Base-by-base conservation (phyloP, 2,888 invertebrate species). In the Andrena chrysosceles region DNA sequence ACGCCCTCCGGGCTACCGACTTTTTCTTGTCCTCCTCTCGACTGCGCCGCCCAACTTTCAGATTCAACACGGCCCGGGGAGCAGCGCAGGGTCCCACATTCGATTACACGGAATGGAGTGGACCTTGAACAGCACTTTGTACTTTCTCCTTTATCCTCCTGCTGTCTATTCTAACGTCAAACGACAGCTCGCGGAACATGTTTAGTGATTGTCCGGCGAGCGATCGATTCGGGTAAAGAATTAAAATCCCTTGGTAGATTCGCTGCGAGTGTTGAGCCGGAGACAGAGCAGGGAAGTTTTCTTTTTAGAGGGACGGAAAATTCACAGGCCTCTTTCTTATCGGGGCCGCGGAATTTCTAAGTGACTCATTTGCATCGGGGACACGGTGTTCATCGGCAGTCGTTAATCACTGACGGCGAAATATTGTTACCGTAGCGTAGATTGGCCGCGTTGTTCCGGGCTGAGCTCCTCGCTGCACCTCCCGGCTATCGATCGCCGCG, bases 311-410 rank as follows among this genome's bases (percentile, higher is more conserved):
- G 62, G 33, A 13, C 5, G 33, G 8, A 6, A 63, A 75, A 85
- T 66, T 67, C 42, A 35, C 64, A 74, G 49, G 52, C 56, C 33
- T 42, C 62, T 26, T 81, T 76, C 84, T 84, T 81, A 81, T 77
- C 81, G 63, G 8, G 35, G 26, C 23, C 16, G 33, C 31, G 74
- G 77, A 86, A 88, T 83, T 77, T 60, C 71, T 84, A 86, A 88
- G 20, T 73, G 86, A 83, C 72, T 73, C 72, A 86, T 88, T 88
- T 85, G 78, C 85, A 81, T 78, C 70, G 76, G 54, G 72, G 84
- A 68, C 73, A 70, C 74, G 76, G 71, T 60, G 79, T 77, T 84
- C 72, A 81, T 79, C 70, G 82, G 75, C 60, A 79, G 73, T 81
- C 83, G 81, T 87, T 85, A 82, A 79, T 87, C 88, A 85, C 66